Base-by-base conservation (phyloP, 2,113 vertebrate genomes). In the Catagonus wagneri region DNA sequence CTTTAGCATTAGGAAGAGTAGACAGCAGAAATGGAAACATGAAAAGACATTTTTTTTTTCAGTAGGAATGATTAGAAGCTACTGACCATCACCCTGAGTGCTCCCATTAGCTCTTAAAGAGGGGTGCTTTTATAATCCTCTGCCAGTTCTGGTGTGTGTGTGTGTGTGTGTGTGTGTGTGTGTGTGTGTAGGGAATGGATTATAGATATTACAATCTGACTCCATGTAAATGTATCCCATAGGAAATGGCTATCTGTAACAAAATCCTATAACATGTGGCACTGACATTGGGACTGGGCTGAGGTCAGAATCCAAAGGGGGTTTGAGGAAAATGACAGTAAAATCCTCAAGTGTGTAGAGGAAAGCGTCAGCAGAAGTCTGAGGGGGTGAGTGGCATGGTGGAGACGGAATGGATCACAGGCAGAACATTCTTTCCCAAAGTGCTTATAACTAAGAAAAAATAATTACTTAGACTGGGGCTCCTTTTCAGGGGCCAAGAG, bases 271-370 rank as follows among this genome's bases (percentile, higher is more conserved):
- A 56, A 52, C 0, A 2, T 11, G 6, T 69, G 60, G 56, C 39
- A 68, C 52, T 86, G 20, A 0, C 61, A 86, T 39, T 83, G 60
- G 52, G 11, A 60, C 9, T 34, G 36, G 12, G 32, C 15, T 69
- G 50, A 15, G 50, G 65, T 19, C 25, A 60, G 60, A 84, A 91
- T 12, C 39, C 12, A 4, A 80, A 54, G 69, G 17, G 50, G 2
- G 23, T 65, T 83, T 87, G 63, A 86, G n/a, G 61, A 83, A 83
- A 93, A 76, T 76, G 66, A 29, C 65, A 89, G 32, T 63, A 65
- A 93, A 94, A 93, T 74, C 32, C 12, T 75, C 27, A 72, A n/a
- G 22, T 10, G 16, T 17, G 13, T 60, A 0, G 4, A 83, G n/a
- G 39, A 17, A 54, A 60, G 27, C n/a, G 34, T 75, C 79, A 78